Conservation (phyloP, 2,113 vertebrate species). For the Muntiacus reevesi region DNA sequence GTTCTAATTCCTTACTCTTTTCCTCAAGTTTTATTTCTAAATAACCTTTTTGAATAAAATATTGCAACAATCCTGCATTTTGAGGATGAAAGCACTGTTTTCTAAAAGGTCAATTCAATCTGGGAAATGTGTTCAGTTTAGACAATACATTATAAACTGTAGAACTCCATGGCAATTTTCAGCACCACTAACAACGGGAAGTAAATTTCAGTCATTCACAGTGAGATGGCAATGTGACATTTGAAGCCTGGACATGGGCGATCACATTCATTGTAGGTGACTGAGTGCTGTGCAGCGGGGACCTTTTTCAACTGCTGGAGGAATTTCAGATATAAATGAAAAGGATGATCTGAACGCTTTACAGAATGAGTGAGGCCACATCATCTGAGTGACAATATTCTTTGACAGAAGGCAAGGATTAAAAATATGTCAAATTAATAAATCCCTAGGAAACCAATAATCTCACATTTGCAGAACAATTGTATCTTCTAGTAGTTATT, state of each 20-base stretch:
- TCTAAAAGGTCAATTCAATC: slow-evolving; percentile 80
- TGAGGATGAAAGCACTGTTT: slow-evolving; percentile 80
- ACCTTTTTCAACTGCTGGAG: slow-evolving; percentile 50
- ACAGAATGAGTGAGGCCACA: slow-evolving; percentile 57
- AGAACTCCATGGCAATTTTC: slow-evolving; percentile 78
- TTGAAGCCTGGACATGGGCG: slow-evolving; percentile 73
- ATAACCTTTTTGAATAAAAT: slow-evolving; percentile 85
- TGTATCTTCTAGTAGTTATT: slow-evolving; percentile 77
- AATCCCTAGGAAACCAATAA: slow-evolving; percentile 83
- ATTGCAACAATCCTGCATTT: slow-evolving; percentile 75
- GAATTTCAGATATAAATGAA: slow-evolving; percentile 68
- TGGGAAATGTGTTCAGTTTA: slow-evolving; percentile 80
- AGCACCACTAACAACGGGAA: slow-evolving; percentile 77
- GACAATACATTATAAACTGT: slow-evolving; percentile 76
- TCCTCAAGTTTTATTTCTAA: slow-evolving; percentile 72
- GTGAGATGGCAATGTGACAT: slow-evolving; percentile 85
- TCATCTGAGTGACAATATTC: slow-evolving; percentile 26
- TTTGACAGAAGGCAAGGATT: slow-evolving; percentile 56
- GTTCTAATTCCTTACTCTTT: slow-evolving; percentile 69
- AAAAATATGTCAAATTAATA: slow-evolving; percentile 82
- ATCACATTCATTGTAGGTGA: slow-evolving; percentile 66
- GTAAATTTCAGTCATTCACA: slow-evolving; percentile 80
- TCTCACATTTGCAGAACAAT: slow-evolving; percentile 74
- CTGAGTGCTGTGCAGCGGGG: slow-evolving; percentile 23
- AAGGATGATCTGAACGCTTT: slow-evolving; percentile 61